phyloP scores from a whole-genome alignment of 2,113 vertebrate genomes.

The Rhadina sibilatrix region DNA sequence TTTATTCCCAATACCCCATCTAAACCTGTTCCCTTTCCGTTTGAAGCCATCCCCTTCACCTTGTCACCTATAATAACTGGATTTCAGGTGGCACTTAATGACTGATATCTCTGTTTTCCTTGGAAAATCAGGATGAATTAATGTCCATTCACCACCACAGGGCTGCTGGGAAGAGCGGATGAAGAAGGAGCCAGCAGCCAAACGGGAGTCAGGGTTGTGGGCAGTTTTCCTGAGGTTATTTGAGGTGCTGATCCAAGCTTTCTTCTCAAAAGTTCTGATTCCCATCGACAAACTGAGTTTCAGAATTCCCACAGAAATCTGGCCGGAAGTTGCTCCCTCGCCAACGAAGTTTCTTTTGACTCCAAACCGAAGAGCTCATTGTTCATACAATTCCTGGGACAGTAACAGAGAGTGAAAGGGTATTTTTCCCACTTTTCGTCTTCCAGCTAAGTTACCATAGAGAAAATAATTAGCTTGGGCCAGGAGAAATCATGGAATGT shows the following conservation, averaged over 20 bases:
- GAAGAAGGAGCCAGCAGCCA: not conserved
- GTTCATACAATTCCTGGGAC: rapidly evolving
- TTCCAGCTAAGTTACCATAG: not conserved
- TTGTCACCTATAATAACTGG: not conserved
- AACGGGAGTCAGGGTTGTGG: not conserved
- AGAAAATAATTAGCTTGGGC: not conserved
- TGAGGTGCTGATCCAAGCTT: not conserved
- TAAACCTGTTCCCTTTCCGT: not conserved
- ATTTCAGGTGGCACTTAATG: not conserved
- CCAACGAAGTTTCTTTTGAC: not conserved
- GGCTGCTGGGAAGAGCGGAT: not conserved
- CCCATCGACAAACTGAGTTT: not conserved
- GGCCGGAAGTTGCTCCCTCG: not conserved
- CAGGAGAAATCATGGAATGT: not conserved
- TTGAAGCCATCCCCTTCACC: not conserved
- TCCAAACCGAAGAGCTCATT: not conserved
- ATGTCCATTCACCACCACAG: rapidly evolving
- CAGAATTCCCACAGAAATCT: not conserved
- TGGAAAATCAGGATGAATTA: not conserved
- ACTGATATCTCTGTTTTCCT: not conserved
- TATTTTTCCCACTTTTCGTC: not conserved
- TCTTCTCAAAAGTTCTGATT: not conserved
- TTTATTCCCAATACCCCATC: not conserved
- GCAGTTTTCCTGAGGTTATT: not conserved
- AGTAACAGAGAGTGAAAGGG: not conserved